Conservation (phyloP, 2,113 vertebrate genomes). For the Geothlypis trichas region DNA sequence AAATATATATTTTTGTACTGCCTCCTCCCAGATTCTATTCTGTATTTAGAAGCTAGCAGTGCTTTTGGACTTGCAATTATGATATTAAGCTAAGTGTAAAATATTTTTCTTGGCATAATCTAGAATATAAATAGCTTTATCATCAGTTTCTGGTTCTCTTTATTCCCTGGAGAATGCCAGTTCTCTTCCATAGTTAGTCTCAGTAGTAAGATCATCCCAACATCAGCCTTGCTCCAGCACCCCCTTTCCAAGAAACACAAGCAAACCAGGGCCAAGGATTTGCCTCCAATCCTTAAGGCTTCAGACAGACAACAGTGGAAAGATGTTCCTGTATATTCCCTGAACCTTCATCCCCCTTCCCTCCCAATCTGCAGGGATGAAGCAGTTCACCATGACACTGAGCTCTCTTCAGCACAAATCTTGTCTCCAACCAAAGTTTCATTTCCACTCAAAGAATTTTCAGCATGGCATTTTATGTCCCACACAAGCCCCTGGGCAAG, state of each 20-base stretch:
- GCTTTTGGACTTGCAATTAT: slow-evolving; percentile 50
- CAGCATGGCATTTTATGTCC: background rate
- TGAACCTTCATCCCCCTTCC: background rate
- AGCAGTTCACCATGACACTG: background rate
- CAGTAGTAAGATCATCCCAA: background rate
- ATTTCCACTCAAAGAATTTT: background rate
- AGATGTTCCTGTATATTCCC: background rate
- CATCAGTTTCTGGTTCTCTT: slow-evolving; percentile 24
- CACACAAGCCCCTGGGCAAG: background rate
- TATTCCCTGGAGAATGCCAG: background rate
- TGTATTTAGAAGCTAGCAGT: slow-evolving; percentile 65
- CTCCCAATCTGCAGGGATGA: background rate
- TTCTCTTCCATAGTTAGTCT: background rate
- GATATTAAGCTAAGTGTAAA: slow-evolving; percentile 56
- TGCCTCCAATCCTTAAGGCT: background rate
- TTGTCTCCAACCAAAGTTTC: background rate
- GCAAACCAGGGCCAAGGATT: background rate
- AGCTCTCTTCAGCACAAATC: background rate
- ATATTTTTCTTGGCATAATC: slow-evolving; percentile 51
- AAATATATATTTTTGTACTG: slow-evolving; percentile 63
- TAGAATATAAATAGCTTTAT: slow-evolving; percentile 43
- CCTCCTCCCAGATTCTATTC: slow-evolving; percentile 61
- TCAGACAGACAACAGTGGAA: background rate
- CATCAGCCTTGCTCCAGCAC: background rate
- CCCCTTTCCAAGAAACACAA: background rate